Conservation (phyloP, 1,140 invertebrate species). For the Ptiloglossa arizonensis region DNA sequence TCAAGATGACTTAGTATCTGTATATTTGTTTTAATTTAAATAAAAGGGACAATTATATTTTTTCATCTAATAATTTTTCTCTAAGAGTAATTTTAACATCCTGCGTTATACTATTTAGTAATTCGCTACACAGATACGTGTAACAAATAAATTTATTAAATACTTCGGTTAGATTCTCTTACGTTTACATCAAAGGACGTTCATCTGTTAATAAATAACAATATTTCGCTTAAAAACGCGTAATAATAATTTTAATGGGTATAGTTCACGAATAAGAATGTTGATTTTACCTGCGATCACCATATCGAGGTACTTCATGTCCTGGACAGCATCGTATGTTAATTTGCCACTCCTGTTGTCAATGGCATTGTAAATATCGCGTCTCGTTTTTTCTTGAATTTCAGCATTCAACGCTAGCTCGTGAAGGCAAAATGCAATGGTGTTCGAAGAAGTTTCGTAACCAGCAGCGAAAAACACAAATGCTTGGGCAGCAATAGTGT, state of each 20-base stretch:
- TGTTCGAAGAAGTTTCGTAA: slow-evolving; percentile 89
- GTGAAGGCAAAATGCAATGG: slow-evolving; percentile 86
- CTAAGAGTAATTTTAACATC: no score
- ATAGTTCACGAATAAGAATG: not conserved
- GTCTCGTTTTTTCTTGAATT: slow-evolving; percentile 85
- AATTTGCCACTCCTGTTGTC: slow-evolving; percentile 79
- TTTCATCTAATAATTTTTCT: no score
- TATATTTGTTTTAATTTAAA: no score
- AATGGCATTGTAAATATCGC: slow-evolving; percentile 84
- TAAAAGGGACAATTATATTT: no score
- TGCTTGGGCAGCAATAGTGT: slow-evolving; percentile 85
- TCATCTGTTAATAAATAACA: no score
- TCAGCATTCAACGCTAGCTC: slow-evolving; percentile 86
- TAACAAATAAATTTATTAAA: no score
- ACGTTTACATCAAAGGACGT: no score
- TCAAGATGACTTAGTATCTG: no score
- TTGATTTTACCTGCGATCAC: slow-evolving; percentile 81
- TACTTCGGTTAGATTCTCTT: no score
- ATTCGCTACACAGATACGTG: no score
- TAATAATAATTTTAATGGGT: not conserved
- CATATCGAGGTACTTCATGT: slow-evolving; percentile 85
- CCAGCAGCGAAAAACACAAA: slow-evolving; percentile 89
- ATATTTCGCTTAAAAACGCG: no score
- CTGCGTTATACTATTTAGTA: no score
- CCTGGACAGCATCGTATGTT: slow-evolving; percentile 84